These are phyloP conservation scores for Thalpophila matura DNA, from an alignment of 2,888 invertebrate genomes.

Conservation along the genomic window DNA sequence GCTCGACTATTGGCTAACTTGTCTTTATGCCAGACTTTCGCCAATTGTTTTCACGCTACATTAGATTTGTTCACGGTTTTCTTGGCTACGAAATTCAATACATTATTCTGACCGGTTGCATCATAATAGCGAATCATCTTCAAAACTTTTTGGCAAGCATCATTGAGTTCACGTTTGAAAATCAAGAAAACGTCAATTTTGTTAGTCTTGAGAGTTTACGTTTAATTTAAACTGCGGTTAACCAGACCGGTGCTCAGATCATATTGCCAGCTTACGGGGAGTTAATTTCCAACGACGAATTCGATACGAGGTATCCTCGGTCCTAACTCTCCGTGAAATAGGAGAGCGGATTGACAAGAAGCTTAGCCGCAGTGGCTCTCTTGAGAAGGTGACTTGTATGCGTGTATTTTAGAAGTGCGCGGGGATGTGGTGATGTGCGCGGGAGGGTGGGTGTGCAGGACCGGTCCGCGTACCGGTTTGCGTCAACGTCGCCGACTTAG, in stretches of 20 bases:
- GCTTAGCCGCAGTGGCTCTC: conserved; percentile 82
- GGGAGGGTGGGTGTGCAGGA: conserved; percentile 74
- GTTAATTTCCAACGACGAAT: conserved; percentile 78
- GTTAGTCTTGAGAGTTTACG: conserved; percentile 54
- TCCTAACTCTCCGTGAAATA: conserved; percentile 80
- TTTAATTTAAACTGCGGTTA: conserved; percentile 81
- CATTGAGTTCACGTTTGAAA: conserved; percentile 33
- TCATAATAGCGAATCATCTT: conserved; percentile 67
- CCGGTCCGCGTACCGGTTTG: conserved; percentile 89
- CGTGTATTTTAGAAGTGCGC: conserved; percentile 86
- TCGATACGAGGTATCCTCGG: conserved; percentile 77
- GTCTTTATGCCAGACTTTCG: conserved; percentile 87
- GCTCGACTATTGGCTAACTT: conserved; percentile 86
- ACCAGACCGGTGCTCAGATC: conserved; percentile 75
- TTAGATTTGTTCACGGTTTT: conserved; percentile 83
- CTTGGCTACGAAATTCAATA: conserved; percentile 76
- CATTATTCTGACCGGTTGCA: conserved; percentile 76
- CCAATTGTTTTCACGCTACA: conserved; percentile 90
- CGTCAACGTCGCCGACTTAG: conserved; percentile 83
- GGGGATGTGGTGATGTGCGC: conserved; percentile 72
- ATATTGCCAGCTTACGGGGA: conserved; percentile 79
- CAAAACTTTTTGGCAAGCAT: conserved; percentile 46
- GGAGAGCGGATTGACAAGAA: conserved; percentile 83
- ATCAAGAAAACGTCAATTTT: conserved; percentile 39
- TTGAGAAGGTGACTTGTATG: conserved; percentile 87